phyloP scores from a whole-genome alignment of 1,140 invertebrate genomes.

The Harlomillsia oculata region DNA sequence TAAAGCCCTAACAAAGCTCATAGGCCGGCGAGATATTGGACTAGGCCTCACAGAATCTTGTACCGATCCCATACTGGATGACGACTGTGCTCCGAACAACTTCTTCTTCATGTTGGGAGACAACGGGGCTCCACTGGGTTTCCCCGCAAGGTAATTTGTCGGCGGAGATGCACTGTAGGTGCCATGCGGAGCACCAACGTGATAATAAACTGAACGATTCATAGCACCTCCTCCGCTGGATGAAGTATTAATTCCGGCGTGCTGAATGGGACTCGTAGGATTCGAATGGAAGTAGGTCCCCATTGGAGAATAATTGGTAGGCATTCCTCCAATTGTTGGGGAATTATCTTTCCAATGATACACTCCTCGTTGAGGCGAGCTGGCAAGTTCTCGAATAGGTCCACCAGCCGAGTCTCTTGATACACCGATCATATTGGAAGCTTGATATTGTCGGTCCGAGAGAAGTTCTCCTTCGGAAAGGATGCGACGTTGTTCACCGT shows the following conservation, averaged over 20 bases:
- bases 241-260: slow-evolving; percentile 37
- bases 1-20: slow-evolving; percentile 82
- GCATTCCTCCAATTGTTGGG: slow-evolving; percentile 36
- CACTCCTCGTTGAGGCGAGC: slow-evolving; percentile 68
- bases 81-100: slow-evolving; percentile 16
- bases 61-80: slow-evolving; percentile 2
- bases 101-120: slow-evolving; percentile 28
- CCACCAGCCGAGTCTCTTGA: slow-evolving; percentile 23
- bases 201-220: slow-evolving; percentile 27
- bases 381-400: slow-evolving; percentile 61
- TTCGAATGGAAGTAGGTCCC: slow-evolving; percentile 56
- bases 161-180: slow-evolving; percentile 28
- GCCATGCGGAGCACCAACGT: slow-evolving; percentile 9
- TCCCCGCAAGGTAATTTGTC: slow-evolving; percentile 22
- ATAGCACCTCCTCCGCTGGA: slow-evolving; percentile 29
- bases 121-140: background rate
- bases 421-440: slow-evolving; percentile 46
- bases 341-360: slow-evolving; percentile 76
- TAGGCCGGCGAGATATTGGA: slow-evolving; percentile 53
- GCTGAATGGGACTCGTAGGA: slow-evolving; percentile 64
- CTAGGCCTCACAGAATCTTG: slow-evolving; percentile 30
- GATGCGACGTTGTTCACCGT: slow-evolving; percentile 54
- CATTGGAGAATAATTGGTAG: slow-evolving; percentile 39
- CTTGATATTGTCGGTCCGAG: slow-evolving; percentile 48
- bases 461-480: slow-evolving; percentile 74